A percentile compares a stretch with the other conserved stretches of the same genome.
These are phyloP conservation scores for Protophormia terraenovae DNA, from an alignment of 2,888 invertebrate species.

Conservation along the genomic window DNA sequence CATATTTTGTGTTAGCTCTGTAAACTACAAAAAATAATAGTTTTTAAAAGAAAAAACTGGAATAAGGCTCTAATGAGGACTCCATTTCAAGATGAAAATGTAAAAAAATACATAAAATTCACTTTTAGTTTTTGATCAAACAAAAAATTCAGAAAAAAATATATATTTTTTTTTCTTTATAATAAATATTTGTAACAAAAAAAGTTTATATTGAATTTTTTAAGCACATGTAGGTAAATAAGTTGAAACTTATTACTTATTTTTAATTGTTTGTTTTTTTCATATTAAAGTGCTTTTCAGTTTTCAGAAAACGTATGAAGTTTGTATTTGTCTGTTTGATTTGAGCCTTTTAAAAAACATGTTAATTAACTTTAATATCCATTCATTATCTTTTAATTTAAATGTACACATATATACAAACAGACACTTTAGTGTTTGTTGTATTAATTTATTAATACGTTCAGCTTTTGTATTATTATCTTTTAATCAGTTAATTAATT, in stretches of 20 bases:
- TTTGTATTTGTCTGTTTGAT: neutral
- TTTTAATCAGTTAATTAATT: slow-evolving; percentile 13
- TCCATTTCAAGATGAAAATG: too few relatives aligned
- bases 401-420: neutral
- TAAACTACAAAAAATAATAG: too few relatives aligned
- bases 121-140: too few relatives aligned
- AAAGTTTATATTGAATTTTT: too few relatives aligned
- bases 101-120: too few relatives aligned
- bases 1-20: too few relatives aligned
- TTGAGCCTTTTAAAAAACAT: slow-evolving; percentile 27
- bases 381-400: slow-evolving; percentile 17
- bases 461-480: neutral
- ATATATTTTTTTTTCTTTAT: too few relatives aligned
- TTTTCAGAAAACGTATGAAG: neutral
- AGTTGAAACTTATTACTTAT: neutral
- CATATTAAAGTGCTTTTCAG: neutral
- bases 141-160: too few relatives aligned
- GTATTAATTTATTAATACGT: neutral
- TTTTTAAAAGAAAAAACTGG: too few relatives aligned
- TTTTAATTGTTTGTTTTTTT: neutral
- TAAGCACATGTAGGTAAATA: too few relatives aligned
- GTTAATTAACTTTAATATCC: slow-evolving; percentile 40
- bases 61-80: too few relatives aligned
- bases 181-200: too few relatives aligned
- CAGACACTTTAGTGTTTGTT: neutral